Conservation (phyloP, 2,113 vertebrate species). For the Rattus rattus region DNA sequence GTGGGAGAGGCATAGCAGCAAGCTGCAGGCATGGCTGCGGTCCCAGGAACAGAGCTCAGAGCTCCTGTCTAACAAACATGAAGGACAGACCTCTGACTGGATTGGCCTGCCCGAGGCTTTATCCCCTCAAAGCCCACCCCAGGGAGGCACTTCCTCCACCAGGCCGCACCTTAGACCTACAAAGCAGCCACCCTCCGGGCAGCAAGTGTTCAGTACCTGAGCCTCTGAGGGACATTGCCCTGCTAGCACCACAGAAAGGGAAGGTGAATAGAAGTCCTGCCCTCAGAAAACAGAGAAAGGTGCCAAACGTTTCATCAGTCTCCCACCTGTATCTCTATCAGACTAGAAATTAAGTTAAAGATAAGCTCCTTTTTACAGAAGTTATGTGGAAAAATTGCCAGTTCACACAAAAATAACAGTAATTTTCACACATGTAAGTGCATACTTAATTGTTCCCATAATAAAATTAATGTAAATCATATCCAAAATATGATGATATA, state of each 20-base stretch:
- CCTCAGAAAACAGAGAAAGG: background rate
- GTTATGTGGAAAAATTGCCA: conserved; percentile 11
- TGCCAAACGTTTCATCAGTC: background rate
- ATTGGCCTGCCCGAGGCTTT: too few relatives aligned
- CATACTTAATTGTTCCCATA: conserved; percentile 11
- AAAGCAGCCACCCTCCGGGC: background rate
- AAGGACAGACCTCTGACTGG: background rate
- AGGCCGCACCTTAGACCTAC: background rate
- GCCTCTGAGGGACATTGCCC: background rate
- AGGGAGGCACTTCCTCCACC: background rate
- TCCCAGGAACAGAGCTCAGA: background rate
- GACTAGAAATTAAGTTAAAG: conserved; percentile 33
- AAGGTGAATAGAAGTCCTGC: background rate
- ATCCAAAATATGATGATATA: conserved; percentile 15
- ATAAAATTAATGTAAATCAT: conserved; percentile 18
- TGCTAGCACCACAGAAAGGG: background rate
- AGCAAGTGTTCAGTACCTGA: background rate
- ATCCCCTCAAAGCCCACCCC: background rate
- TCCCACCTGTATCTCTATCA: background rate
- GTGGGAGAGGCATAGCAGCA: background rate
- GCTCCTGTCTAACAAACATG: background rate
- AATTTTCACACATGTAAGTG: background rate
- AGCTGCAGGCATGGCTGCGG: background rate
- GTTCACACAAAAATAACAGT: conserved; percentile 10
- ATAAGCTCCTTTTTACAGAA: conserved; percentile 47